A percentile compares a stretch with the other conserved stretches of the same genome.
These are phyloP conservation scores for Trichopoda pennipes DNA, from an alignment of 2,888 invertebrate genomes.

Conservation along the genomic window DNA sequence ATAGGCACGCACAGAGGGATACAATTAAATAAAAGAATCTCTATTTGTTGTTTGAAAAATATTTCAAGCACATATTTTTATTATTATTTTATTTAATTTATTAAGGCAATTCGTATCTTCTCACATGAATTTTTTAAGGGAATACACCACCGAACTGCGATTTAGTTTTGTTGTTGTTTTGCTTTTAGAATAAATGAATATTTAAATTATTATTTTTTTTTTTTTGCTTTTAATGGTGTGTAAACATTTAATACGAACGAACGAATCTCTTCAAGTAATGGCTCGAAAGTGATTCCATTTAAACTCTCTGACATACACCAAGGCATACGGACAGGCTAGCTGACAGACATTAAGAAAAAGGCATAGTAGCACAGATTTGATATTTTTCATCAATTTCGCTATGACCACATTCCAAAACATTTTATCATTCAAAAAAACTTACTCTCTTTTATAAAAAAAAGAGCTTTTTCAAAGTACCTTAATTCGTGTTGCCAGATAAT, in stretches of 20 bases:
- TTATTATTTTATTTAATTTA: constrained; percentile 3
- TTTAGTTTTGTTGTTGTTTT: constrained; percentile 4
- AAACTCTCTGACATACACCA: constrained; percentile 43
- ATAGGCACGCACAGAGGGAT: not conserved
- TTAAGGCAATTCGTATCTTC: constrained; percentile 1
- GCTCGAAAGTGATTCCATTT: constrained; percentile 62
- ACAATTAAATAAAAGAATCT: constrained; percentile 5
- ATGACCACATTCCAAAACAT: constrained; percentile 57
- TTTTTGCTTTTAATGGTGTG: constrained; percentile 25
- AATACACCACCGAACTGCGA: constrained; percentile 19
- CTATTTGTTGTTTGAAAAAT: constrained; percentile 3
- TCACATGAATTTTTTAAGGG: constrained; percentile 41
- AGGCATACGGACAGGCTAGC: constrained; percentile 32
- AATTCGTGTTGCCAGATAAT: not conserved
- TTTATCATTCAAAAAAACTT: constrained; percentile 39
- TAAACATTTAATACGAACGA: constrained; percentile 61
- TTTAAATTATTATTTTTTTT: constrained; percentile 24
- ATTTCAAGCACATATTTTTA: constrained; percentile 6
- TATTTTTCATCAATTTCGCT: constrained; percentile 21
- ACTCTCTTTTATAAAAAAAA: not conserved
- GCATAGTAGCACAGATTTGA: constrained; percentile 54
- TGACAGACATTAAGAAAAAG: constrained; percentile 7
- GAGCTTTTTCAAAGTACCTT: not conserved
- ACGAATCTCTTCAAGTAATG: constrained; percentile 66
- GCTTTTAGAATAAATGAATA: constrained; percentile 30